Evolutionary conservation across 2,888 invertebrate species (phyloP).

Genomic region (Acronicta aceris): DNA sequence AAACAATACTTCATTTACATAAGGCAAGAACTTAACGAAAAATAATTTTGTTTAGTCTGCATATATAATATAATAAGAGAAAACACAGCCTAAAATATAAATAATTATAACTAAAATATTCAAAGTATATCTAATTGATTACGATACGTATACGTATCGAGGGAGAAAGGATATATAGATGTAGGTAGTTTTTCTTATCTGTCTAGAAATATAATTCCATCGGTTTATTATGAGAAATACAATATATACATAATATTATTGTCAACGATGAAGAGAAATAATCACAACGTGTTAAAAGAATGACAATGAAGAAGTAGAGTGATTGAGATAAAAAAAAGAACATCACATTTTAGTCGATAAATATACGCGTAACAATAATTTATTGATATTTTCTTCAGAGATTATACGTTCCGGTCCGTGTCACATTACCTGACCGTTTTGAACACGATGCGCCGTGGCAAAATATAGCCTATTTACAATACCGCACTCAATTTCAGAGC

Average conservation of each 20-base stretch:
- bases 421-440: no score
- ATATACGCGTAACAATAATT: conserved; percentile 6
- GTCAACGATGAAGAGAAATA: background rate
- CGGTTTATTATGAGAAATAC: background rate
- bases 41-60: conserved; percentile 57
- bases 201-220: background rate
- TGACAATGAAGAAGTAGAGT: no score
- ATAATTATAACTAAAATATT: conserved; percentile 30
- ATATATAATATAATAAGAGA: conserved; percentile 32
- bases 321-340: background rate
- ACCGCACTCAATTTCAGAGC: no score
- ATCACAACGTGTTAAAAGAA: background rate
- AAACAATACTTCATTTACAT: conserved; percentile 69
- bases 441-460: no score
- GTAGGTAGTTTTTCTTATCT: background rate
- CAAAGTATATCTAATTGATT: conserved; percentile 23
- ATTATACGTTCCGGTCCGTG: no score
- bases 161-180: conserved; percentile 1
- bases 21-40: conserved; percentile 77
- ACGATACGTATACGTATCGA: conserved; percentile 21
- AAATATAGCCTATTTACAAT: no score
- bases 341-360: conserved; percentile 15
- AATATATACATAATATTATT: conserved; percentile 1
- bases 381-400: no score
- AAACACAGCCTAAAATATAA: conserved; percentile 57